Base-by-base conservation (phyloP, 2,797 vertebrate species). In the Corythornis leucogaster region DNA sequence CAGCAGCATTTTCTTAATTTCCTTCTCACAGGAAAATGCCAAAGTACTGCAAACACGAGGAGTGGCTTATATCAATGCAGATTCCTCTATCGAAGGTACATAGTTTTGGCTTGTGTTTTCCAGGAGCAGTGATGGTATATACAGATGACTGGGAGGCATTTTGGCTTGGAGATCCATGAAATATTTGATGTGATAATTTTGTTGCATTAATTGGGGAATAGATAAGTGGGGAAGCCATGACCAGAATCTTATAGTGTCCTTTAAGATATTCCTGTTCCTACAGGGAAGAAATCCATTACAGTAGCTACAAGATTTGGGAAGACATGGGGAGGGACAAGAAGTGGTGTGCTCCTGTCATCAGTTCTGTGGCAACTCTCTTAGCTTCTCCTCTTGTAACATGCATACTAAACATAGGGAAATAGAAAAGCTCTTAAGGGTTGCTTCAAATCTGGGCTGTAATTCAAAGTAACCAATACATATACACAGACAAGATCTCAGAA, bases 1-100 rank as follows among this genome's bases (percentile, higher is more conserved):
- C 22, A n/a, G 69, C 45, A 75, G 4, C 15, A 16, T 51, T 80
- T 92, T 87, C 70, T 94, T 59, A 54, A 81, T 75, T 67, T 87
- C 57, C 69, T 89, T 90, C 3, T 90, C 12, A 1, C 63, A 99
- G 99, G 99, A 99, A 68, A 99, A 99, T 89, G 98, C 98, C 67
- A 99, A 98, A 97, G 24, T 99, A 74, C 97, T 99, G 62, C 99
- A 99, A 86, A 97, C 99, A 59, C 98, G 99, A 82, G 98, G 97
- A 9, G 99, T 99, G 82, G 99, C 99, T 55, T 99, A 99, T 84
- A 98, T 99, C 92, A 99, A 99, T 76, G 99, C 99, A 45, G 99
- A 99, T 97, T 99, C 99, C 58, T 98, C 99, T 35, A 97, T 99
- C 3, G 99, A 99, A 97, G 99, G 99, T 99, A 85, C 92, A 6